phyloP scores from a whole-genome alignment of 2,888 invertebrate genomes.

The Tachina lurida region DNA sequence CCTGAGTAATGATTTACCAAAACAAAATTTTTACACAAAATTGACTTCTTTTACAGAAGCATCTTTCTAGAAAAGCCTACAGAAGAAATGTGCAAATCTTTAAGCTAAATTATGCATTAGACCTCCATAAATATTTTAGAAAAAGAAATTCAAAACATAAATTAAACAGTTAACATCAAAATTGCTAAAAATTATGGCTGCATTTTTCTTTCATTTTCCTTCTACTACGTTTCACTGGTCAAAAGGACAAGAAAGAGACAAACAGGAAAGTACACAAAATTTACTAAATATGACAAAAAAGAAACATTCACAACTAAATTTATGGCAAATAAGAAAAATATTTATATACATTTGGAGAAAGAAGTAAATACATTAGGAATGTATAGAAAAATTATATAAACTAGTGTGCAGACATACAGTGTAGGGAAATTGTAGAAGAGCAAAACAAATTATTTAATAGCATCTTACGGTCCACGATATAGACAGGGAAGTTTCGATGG shows the following conservation, averaged over 20 bases:
- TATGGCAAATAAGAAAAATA: constrained; percentile 82
- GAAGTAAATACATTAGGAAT: constrained; percentile 6
- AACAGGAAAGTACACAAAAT: constrained; percentile 47
- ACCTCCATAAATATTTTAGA: constrained; percentile 48
- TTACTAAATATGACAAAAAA: constrained; percentile 69
- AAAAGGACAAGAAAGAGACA: constrained; percentile 14
- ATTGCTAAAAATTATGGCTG: constrained; percentile 79
- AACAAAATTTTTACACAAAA: background rate
- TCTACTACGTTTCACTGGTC: background rate
- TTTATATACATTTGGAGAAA: constrained; percentile 55
- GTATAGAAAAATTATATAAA: constrained; percentile 13
- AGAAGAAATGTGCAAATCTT: background rate
- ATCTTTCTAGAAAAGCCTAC: background rate
- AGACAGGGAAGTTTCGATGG: too few relatives aligned
- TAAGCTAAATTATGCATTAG: constrained; percentile 1
- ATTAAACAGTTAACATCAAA: constrained; percentile 81
- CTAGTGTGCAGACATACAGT: constrained; percentile 21
- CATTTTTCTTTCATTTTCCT: constrained; percentile 34
- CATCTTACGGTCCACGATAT: too few relatives aligned
- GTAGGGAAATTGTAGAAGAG: background rate
- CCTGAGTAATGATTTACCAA: background rate
- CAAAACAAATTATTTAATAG: background rate
- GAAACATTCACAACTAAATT: constrained; percentile 81
- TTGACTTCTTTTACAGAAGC: background rate
- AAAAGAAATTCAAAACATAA: constrained; percentile 76